Base-by-base conservation (phyloP, 1,140 invertebrate genomes). In the Solenopsis invicta region DNA sequence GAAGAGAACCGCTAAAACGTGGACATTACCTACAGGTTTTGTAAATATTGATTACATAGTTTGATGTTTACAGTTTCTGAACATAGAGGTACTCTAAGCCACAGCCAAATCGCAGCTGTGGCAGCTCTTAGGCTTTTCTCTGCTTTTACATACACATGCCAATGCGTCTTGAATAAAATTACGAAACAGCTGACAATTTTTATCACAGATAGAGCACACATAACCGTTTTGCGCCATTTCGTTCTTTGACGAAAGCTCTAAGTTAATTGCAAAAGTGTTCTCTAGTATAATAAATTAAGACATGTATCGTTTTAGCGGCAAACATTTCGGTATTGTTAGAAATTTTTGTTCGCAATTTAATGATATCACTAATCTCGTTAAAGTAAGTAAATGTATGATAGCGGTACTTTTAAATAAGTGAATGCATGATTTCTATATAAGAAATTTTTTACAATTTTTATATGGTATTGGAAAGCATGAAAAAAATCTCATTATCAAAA, bases 301-400 rank as follows among this genome's bases (percentile, higher is more conserved):
- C 29, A 94, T 94, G 93, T 89, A 92, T 81, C 18, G 85, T 6
- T 29, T 90, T 18, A 82, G 71, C 76, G 50, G 50, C 54, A 75
- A 76, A 66, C 61, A 56, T 34, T 85, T 87, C 9, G 66, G 37
- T 10, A 29, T 89, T 3, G 24, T 87, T 10, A 89, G 93, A 76
- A 69, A 74, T 76, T 92, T 94, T 59, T 82, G 92, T 0, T 93
- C 93, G 0, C 92, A 91, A 52, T 24, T 90, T 13, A 84, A 93
- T 34, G 88, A 94, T 16, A 94, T 95, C 52, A 88, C 69, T 52
- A 91, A 92, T 77, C 85, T 95, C 24, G 91, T 95, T 16, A 95
- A 94, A 52, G 94, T 95, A 90, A 90, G 85, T 81, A 10, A 69
- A 61, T 50, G 10, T n/a, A 56, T 9, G 18, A 75, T 81, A 69